Percentiles rank a stretch among this genome's conserved stretches.
phyloP scores from a whole-genome alignment of 1,140 invertebrate species.

The Drosophila bifasciata region DNA sequence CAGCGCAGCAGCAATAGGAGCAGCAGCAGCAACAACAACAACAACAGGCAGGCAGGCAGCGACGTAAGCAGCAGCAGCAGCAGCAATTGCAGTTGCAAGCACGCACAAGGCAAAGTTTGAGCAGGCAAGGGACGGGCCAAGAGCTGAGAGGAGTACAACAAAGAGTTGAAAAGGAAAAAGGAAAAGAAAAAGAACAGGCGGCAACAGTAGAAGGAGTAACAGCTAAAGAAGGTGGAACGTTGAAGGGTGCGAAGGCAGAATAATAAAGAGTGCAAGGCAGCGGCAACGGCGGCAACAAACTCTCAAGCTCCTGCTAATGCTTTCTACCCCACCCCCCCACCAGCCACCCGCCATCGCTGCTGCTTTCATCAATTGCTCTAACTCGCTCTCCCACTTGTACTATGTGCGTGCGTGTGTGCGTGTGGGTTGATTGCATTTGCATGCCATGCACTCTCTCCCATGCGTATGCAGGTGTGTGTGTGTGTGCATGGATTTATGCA shows the following conservation, averaged over 20 bases:
- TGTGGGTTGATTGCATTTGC: constrained; percentile 40
- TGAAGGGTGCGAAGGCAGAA: too few relatives aligned
- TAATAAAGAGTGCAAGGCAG: too few relatives aligned
- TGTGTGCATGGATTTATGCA: constrained; percentile 39
- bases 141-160: too few relatives aligned
- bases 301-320: constrained; percentile 37
- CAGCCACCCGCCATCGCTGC: neutral
- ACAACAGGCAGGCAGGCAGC: constrained; percentile 2
- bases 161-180: constrained; percentile 1
- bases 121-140: too few relatives aligned
- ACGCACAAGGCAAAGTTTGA: constrained; percentile 23
- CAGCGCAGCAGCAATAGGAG: constrained; percentile 33
- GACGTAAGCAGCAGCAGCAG: constrained; percentile 31
- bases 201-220: too few relatives aligned
- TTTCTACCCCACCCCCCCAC: constrained; percentile 7
- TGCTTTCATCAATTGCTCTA: too few relatives aligned
- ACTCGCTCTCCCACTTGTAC: too few relatives aligned
- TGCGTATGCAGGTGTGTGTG: constrained; percentile 23
- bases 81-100: constrained; percentile 51
- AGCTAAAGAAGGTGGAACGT: too few relatives aligned
- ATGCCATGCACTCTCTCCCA: constrained; percentile 44
- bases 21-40: constrained; percentile 28
- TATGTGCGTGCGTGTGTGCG: neutral
- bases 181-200: constrained; percentile 13
- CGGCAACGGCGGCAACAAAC: neutral